Base-by-base conservation (phyloP, 2,888 invertebrate species). In the Endotricha flammealis region DNA sequence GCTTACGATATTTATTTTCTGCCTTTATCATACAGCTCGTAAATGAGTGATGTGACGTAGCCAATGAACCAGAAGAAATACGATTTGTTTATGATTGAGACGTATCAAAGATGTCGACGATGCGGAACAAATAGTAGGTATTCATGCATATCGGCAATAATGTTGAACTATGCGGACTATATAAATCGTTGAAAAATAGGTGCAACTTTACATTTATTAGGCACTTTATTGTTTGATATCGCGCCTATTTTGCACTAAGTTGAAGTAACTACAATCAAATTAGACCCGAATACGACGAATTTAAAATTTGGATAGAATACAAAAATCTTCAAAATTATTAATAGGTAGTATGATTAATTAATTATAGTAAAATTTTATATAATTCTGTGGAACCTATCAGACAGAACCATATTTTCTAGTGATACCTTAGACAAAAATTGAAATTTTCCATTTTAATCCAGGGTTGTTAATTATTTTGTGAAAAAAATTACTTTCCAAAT, bases 1-100 rank as follows among this genome's bases (percentile, higher is more conserved):
- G 85, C 74, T 66, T 53, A 43, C 48, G 36, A 51, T 46, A 50
- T 56, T 51, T 52, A 48, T 45, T 41, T 27, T 31, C 38, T 42
- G 43, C 53, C 42, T 49, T 46, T 49, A 53, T 23, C 25, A 22
- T 22, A 35, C 14, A 10, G 10, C 22, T 29, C 29, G 9, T 29
- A 35, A 22, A 35, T 29, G 11, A 29, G 29, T 11, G 12, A 23
- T 6, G 10, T 29, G 20, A 35, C 22, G 35, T 29, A 22, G 12
- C 8, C 14, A 29, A 35, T 23, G 29, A 11, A 12, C 23, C 22
- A 28, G 10, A 7, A 29, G 9, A 27, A 27, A 12, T 29, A 12
- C 17, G 8, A 9, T 4, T 25, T 29, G 17, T 30, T 11, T 8
- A 1, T 10, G 12, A 20, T 23, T 12, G 12, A 12, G 13, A 20